Base-by-base conservation (phyloP, 2,797 vertebrate species). In the Lates japonicus region DNA sequence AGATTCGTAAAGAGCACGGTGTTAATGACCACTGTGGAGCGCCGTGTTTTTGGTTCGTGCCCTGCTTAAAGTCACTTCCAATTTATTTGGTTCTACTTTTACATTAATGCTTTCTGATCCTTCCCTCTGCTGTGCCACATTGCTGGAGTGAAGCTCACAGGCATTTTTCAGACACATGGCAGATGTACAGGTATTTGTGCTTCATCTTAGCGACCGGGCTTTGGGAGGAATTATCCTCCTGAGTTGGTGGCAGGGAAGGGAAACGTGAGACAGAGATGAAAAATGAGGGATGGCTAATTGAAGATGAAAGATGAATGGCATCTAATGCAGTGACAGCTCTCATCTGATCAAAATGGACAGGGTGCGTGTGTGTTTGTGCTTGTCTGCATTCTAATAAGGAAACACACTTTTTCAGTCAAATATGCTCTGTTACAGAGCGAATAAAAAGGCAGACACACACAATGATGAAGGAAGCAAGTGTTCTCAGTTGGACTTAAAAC, bases 241-340 rank as follows among this genome's bases (percentile, higher is more conserved):
- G 75, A 83, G 66, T 25, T 64, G 68, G 58, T 73, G 73, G 74
- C 52, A 60, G 61, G 70, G 64, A 77, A 60, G 48, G 52, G 70
- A 89, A 82, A 71, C 35, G 74, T 52, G 67, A 79, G 60, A 84
- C 62, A 54, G 76, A 80, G 57, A 87, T 70, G 67, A 77, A 59
- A 74, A 35, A 87, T 87, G 90, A 91, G 77, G 83, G 76, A 90
- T 84, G 83, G 85, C 84, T 93, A 84, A 92, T 90, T 88, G 87
- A 82, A 85, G 84, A 90, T 81, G 82, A 88, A 73, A 83, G 84
- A 92, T 91, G 89, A 88, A 72, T 60, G 58, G 55, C 85, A 79
- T 82, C 80, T 84, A 44, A 80, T 35, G 75, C 44, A 74, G 74
- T 79, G 85, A 86, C 83, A 80, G 48, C 66, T 72, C 74, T 83